Percentiles rank a stretch among this genome's conserved stretches.
Conservation (phyloP, 1,140 invertebrate species). For the Nymphalis io region DNA sequence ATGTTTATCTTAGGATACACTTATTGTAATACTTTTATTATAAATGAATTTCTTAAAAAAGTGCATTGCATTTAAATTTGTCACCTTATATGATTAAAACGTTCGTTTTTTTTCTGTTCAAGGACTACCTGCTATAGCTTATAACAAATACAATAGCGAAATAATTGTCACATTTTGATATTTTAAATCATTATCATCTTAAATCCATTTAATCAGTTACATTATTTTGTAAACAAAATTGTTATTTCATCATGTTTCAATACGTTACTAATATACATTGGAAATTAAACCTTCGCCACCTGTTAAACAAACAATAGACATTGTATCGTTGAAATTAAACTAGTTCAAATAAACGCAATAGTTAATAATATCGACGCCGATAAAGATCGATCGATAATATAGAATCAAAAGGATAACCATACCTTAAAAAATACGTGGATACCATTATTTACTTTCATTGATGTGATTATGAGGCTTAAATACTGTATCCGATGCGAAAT, state of each 20-base stretch:
- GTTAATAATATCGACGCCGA: constrained; percentile 32
- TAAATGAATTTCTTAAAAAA: too few species aligned
- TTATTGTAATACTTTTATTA: too few species aligned
- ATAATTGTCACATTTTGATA: too few species aligned
- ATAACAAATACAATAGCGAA: too few species aligned
- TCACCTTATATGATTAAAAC: too few species aligned
- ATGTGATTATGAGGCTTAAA: too few species aligned
- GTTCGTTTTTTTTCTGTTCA: too few species aligned
- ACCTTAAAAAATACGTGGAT: not conserved
- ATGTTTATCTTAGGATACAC: too few species aligned
- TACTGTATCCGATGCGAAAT: too few species aligned
- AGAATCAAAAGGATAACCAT: constrained; percentile 7
- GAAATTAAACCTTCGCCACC: constrained; percentile 32
- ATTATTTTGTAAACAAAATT: not conserved
- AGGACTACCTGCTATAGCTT: too few species aligned
- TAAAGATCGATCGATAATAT: constrained; percentile 28
- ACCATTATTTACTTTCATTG: not conserved
- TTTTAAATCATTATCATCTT: too few species aligned
- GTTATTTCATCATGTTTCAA: not conserved
- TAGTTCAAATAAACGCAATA: constrained; percentile 34
- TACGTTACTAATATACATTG: constrained; percentile 7
- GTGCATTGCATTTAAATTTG: too few species aligned
- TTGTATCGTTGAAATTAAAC: constrained; percentile 36
- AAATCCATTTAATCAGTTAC: not conserved
- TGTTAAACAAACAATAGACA: constrained; percentile 32